A percentile compares a stretch with the other conserved stretches of the same genome.
Evolutionary conservation across 2,797 vertebrate genomes (phyloP).

Genomic region (Simalia tracyae): DNA sequence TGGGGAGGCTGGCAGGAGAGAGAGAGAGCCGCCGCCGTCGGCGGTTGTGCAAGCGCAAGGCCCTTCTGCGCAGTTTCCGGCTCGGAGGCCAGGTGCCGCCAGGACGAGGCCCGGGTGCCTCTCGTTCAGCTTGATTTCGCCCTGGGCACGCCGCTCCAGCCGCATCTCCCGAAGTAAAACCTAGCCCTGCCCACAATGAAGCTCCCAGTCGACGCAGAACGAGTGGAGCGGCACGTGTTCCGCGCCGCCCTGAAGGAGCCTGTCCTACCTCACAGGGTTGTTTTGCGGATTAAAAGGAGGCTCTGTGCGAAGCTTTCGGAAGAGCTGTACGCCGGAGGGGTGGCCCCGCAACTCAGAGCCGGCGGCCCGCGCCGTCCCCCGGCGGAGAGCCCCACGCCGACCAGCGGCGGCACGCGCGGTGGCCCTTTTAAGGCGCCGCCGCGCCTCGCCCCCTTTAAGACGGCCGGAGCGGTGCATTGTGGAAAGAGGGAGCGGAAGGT

Average conservation of each 20-base stretch:
- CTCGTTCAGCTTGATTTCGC: no score
- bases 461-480: slow-evolving; percentile 10
- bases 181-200: neutral
- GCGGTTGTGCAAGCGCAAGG: no score
- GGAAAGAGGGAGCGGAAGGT: slow-evolving; percentile 48
- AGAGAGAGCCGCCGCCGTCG: neutral
- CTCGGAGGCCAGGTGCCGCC: neutral
- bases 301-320: neutral
- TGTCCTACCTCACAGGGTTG: neutral
- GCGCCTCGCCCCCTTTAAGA: slow-evolving; percentile 60
- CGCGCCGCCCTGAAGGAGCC: neutral
- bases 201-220: no score
- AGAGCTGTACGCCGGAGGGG: neutral
- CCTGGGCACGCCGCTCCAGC: no score
- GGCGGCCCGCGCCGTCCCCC: neutral
- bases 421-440: slow-evolving; percentile 25
- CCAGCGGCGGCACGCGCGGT: neutral
- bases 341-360: neutral
- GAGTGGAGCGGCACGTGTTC: no score
- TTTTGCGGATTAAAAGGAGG: neutral
- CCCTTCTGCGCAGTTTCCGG: neutral
- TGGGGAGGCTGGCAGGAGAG: neutral
- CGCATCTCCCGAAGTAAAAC: no score
- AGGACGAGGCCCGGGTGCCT: neutral
- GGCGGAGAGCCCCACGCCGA: neutral